A percentile compares a stretch with the other conserved stretches of the same genome.
Evolutionary conservation across 2,113 vertebrate species (phyloP).

Genomic region (Chionodraco myersi): DNA sequence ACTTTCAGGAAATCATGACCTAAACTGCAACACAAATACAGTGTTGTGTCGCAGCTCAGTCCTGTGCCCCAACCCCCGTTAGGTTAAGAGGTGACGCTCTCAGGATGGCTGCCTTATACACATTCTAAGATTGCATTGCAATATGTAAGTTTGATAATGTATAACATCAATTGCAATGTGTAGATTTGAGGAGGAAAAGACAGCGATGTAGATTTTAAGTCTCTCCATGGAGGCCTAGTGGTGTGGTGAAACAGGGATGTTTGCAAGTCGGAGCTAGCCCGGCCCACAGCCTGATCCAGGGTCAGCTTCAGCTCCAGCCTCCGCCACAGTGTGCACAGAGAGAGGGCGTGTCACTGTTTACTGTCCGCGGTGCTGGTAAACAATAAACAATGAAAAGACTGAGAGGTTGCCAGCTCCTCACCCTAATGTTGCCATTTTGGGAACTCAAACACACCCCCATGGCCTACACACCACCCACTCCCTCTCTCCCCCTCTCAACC

Average conservation of each 20-base stretch:
- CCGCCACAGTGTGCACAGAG: conserved; percentile 60
- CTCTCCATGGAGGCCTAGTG: conserved; percentile 48
- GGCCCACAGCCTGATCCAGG: conserved; percentile 45
- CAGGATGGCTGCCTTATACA: no score
- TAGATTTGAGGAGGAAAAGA: conserved; percentile 5
- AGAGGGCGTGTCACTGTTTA: conserved; percentile 83
- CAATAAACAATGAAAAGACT: conserved; percentile 86
- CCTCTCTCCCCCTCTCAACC: conserved; percentile 48
- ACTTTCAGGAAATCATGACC: conserved; percentile 18
- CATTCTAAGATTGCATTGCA: no score
- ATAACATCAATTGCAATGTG: no score
- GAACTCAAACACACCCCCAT: conserved; percentile 76
- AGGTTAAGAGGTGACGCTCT: no score
- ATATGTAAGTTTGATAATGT: no score
- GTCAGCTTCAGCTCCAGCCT: conserved; percentile 56
- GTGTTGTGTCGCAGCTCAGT: no score
- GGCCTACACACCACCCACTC: conserved; percentile 74
- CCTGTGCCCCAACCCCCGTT: no score
- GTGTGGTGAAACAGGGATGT: conserved; percentile 32
- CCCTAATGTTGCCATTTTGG: conserved; percentile 86
- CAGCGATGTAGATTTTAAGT: conserved; percentile 48
- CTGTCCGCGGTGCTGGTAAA: conserved; percentile 80
- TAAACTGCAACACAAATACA: no score
- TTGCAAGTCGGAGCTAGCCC: conserved; percentile 45
- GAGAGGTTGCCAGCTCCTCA: conserved; percentile 78